Percentiles rank a stretch among this genome's conserved stretches.
Evolutionary conservation across 2,797 vertebrate species (phyloP).

Genomic region (Danio albolineatus): DNA sequence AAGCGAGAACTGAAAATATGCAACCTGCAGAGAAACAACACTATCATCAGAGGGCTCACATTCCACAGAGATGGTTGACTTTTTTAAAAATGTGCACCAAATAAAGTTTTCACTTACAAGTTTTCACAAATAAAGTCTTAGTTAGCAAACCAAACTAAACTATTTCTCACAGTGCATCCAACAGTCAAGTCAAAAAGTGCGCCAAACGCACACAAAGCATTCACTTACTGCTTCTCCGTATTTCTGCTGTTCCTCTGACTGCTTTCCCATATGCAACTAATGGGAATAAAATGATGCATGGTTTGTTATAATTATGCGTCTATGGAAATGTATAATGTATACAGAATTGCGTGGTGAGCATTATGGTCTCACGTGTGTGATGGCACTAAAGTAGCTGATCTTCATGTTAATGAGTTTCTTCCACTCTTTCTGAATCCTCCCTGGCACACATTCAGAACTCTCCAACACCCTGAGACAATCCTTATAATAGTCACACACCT

Average conservation of each 20-base stretch:
- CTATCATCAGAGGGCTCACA: not conserved
- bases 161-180: not conserved
- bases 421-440: conserved; percentile 88
- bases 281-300: conserved; percentile 37
- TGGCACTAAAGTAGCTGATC: conserved; percentile 83
- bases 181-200: not conserved
- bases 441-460: conserved; percentile 80
- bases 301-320: not conserved
- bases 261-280: conserved; percentile 88
- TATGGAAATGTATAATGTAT: not conserved
- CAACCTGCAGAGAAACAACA: conserved; percentile 73
- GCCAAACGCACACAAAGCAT: not conserved
- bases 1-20: conserved; percentile 85
- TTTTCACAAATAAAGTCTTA: no score
- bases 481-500: conserved; percentile 89
- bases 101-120: not conserved
- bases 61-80: not conserved
- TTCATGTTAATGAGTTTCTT: conserved; percentile 88
- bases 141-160: not conserved
- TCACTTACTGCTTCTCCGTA: conserved; percentile 82
- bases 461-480: conserved; percentile 84
- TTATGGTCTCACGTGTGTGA: conserved; percentile 79
- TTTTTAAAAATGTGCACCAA: not conserved
- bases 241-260: conserved; percentile 88
- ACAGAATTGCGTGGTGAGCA: not conserved